Percentiles rank a stretch among this genome's conserved stretches.
phyloP scores from a whole-genome alignment of 2,888 invertebrate species.

The Baronia brevicornis region DNA sequence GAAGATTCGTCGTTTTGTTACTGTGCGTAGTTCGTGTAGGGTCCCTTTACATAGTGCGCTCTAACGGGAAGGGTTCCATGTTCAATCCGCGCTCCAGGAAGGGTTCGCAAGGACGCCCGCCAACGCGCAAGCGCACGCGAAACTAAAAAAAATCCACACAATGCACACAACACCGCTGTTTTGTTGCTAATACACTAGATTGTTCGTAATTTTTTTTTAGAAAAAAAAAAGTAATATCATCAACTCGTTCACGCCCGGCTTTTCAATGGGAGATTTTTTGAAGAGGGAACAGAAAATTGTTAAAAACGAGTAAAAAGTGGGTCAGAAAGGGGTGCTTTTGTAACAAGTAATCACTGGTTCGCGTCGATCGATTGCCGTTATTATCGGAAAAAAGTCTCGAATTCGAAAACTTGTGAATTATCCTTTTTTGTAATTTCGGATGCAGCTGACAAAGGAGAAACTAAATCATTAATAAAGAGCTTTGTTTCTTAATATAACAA shows the following conservation, averaged over 20 bases:
- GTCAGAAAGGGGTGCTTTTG: constrained; percentile 75
- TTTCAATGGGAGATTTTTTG: constrained; percentile 67
- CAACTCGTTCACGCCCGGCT: constrained; percentile 75
- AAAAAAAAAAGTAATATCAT: constrained; percentile 72
- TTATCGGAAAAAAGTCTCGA: constrained; percentile 59
- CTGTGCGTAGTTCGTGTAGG: constrained; percentile 29
- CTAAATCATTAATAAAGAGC: too few species aligned
- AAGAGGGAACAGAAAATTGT: constrained; percentile 67
- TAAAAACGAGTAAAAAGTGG: constrained; percentile 73
- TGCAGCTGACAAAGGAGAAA: constrained; percentile 42
- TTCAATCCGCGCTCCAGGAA: constrained; percentile 63
- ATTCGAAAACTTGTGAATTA: constrained; percentile 58
- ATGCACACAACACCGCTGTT: constrained; percentile 66
- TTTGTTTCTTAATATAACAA: too few species aligned
- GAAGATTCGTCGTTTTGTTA: constrained; percentile 34
- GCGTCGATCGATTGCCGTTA: constrained; percentile 72
- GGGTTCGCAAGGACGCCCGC: constrained; percentile 70
- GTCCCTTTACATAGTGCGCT: constrained; percentile 49
- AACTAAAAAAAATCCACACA: constrained; percentile 66
- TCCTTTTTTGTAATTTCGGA: constrained; percentile 45
- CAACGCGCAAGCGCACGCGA: constrained; percentile 75
- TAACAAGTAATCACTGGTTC: constrained; percentile 72
- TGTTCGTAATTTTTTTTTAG: constrained; percentile 69
- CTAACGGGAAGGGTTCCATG: constrained; percentile 60
- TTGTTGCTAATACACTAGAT: constrained; percentile 73